Base-by-base conservation (phyloP, 1,140 invertebrate species). In the Drosophila mojavensis region DNA sequence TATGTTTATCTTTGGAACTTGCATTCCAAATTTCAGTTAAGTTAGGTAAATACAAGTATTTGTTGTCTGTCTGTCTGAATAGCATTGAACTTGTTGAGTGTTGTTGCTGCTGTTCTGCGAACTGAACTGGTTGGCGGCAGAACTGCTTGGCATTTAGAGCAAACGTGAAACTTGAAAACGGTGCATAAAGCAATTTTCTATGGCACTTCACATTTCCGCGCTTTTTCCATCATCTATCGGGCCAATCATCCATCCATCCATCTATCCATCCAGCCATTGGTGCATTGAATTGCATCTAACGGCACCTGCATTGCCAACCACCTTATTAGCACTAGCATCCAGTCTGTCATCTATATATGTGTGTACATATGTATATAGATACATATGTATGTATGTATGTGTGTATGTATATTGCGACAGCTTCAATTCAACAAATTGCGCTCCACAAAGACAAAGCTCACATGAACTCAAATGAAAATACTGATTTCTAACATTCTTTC, bases 141-240 rank as follows among this genome's bases (percentile, higher is more conserved):
- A 72, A 68, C 60, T 45, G 64, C 36, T 73, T 74, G 73, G 66
- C 83, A 88, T 88, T 83, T 83, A 73, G 79, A 83, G 83, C 72
- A 88, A 74, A 79, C 64, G 65, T 72, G 63, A 47, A 45, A 45
- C 43, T n/a, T n/a, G 43, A 53, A 64, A 88, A 88, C 80, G 84
- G 80, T 80, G 80, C 80, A 89, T 88, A 83, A 80, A 89, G 73
- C 83, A 88, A 88, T 88, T 89, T 88, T 88, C 83, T 75, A 59
- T 80, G 67, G 80, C 80, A 88, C 78, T 88, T 80, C 76, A 61
- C 58, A 68, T 68, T 58, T 69, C 58, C 74, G 73, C 80, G 66
- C 75, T 79, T 78, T 81, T 81, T 75, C 36, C 58, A 75, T 64
- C 48, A 54, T 78, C 50, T 26, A 62, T 55, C 33, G 9, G 56